Conservation (phyloP, 2,888 invertebrate genomes). For the Cylloceria caligata region DNA sequence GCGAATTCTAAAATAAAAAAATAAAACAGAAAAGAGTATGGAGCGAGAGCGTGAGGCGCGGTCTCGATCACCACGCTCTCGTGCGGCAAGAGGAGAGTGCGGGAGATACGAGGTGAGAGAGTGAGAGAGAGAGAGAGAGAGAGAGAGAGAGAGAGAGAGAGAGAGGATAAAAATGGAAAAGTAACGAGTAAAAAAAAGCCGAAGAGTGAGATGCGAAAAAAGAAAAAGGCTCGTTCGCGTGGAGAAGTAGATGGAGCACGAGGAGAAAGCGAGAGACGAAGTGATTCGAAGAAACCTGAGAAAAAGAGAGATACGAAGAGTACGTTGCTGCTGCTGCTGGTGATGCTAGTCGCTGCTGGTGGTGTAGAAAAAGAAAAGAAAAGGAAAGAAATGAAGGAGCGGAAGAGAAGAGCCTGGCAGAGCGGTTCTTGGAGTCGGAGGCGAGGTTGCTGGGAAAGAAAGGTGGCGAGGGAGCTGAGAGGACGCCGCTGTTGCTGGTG, state of each 20-base stretch:
- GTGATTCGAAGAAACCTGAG: conserved; percentile 21
- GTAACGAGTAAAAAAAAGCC: conserved; percentile 13
- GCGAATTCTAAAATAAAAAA: background rate
- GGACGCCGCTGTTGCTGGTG: conserved; percentile 38
- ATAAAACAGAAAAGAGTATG: background rate
- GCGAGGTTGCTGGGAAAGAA: conserved; percentile 53
- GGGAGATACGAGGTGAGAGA: conserved; percentile 36
- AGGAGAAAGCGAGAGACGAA: conserved; percentile 54
- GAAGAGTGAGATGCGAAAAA: conserved; percentile 53
- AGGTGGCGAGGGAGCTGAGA: conserved; percentile 62
- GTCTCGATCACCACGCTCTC: conserved; percentile 61
- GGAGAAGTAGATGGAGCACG: conserved; percentile 63
- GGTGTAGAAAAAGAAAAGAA: conserved; percentile 18
- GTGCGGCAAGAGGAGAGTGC: conserved; percentile 28
- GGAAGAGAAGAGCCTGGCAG: conserved; percentile 37
- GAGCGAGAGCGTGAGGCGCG: conserved; percentile 50
- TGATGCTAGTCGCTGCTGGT: background rate
- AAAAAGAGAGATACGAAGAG: conserved; percentile 26
- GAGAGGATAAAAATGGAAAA: conserved; percentile 16
- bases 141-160: conserved; percentile 1
- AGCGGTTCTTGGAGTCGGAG: conserved; percentile 50
- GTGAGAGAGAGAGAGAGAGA: too few species aligned
- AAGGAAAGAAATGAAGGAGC: conserved; percentile 46
- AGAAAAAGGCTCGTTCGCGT: conserved; percentile 52
- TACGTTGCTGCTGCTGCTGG: background rate